Evolutionary conservation across 2,888 invertebrate genomes (phyloP).

Genomic region (Tipula unca): DNA sequence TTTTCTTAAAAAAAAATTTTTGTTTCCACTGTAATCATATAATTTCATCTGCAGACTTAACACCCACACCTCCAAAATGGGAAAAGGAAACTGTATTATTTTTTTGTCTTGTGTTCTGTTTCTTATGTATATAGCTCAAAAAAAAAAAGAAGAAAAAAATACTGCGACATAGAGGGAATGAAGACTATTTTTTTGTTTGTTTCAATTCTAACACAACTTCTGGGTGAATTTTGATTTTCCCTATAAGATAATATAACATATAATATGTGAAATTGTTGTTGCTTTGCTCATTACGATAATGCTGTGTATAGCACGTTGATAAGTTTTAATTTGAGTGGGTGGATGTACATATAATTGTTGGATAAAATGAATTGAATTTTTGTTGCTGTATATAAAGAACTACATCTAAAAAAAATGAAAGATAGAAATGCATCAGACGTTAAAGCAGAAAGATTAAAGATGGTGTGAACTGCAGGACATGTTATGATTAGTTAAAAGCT

Average conservation of each 20-base stretch:
- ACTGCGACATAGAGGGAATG: not conserved
- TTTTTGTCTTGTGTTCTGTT: not conserved
- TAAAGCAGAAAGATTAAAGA: no score
- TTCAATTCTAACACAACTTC: not conserved
- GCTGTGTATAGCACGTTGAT: not conserved
- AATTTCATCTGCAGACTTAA: slow-evolving; percentile 19
- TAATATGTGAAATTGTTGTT: not conserved
- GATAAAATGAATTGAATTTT: not conserved
- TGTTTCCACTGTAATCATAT: not conserved
- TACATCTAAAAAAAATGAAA: no score
- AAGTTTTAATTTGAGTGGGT: not conserved
- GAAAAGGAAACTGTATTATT: not conserved
- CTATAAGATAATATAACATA: not conserved
- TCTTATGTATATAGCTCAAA: not conserved
- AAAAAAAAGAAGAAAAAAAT: not conserved
- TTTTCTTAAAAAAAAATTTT: not conserved
- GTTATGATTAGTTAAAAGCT: no score
- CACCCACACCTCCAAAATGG: not conserved
- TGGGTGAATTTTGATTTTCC: not conserved
- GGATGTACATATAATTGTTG: not conserved
- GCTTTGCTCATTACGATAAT: not conserved
- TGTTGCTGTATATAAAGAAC: no score
- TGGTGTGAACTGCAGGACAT: no score
- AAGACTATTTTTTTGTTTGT: not conserved
- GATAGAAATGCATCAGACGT: no score